Evolutionary conservation across 2,888 invertebrate genomes (phyloP).

Genomic region (Drosophila atroscutellata): DNA sequence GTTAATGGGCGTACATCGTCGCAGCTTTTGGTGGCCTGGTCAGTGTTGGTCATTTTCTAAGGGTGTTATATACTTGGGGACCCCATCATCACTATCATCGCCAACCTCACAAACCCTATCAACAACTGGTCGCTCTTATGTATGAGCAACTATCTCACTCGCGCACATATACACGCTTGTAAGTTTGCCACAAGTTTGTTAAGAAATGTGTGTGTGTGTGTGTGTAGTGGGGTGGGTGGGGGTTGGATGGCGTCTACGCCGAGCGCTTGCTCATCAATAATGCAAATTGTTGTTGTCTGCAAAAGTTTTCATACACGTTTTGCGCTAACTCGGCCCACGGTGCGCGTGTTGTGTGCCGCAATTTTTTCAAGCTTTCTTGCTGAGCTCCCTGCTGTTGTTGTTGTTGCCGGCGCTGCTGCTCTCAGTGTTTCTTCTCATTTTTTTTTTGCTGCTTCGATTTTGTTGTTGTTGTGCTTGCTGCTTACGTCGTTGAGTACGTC

Average conservation of each 20-base stretch:
- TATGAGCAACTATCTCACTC: slow-evolving; percentile 51
- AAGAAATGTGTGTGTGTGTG: slow-evolving; percentile 57
- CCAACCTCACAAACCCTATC: slow-evolving; percentile 17
- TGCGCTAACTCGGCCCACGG: slow-evolving; percentile 56
- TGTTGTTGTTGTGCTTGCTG: slow-evolving; percentile 56
- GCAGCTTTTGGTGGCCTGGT: slow-evolving; percentile 69
- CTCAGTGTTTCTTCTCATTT: slow-evolving; percentile 78
- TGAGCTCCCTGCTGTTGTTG: slow-evolving; percentile 50
- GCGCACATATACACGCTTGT: slow-evolving; percentile 40
- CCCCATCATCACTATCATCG: background rate
- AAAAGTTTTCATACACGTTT: slow-evolving; percentile 63
- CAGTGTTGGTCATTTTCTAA: slow-evolving; percentile 80
- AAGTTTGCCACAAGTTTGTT: slow-evolving; percentile 74
- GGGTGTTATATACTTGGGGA: slow-evolving; percentile 72
- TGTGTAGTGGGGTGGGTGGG: background rate
- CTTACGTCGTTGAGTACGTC: slow-evolving; percentile 74
- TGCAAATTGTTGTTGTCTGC: slow-evolving; percentile 78
- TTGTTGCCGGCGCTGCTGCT: slow-evolving; percentile 63
- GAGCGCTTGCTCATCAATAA: slow-evolving; percentile 71
- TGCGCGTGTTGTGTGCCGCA: slow-evolving; percentile 82
- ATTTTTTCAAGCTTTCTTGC: slow-evolving; percentile 76
- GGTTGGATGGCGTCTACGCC: slow-evolving; percentile 33
- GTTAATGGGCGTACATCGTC: slow-evolving; percentile 79
- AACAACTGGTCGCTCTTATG: slow-evolving; percentile 34
- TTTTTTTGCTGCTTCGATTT: slow-evolving; percentile 68